These are phyloP conservation scores for Leucozona laternaria DNA, from an alignment of 2,888 invertebrate species.

Conservation along the genomic window DNA sequence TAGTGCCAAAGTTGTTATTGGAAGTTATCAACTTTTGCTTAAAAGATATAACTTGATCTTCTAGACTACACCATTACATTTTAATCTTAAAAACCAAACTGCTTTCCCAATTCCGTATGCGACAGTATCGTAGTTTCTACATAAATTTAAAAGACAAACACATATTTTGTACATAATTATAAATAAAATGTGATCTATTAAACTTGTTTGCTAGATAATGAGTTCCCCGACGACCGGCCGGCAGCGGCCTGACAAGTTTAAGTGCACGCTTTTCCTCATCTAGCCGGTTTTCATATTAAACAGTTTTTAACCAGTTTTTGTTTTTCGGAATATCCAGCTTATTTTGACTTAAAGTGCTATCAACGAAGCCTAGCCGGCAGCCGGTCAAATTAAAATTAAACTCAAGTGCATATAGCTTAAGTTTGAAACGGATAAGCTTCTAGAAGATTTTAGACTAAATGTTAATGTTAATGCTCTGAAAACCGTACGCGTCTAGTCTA, in stretches of 20 bases:
- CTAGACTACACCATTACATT: too few species aligned
- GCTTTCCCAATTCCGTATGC: too few species aligned
- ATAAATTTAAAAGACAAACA: neutral
- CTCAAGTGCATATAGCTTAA: neutral
- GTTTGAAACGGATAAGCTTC: neutral
- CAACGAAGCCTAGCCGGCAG: neutral
- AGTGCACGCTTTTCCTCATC: constrained; percentile 51
- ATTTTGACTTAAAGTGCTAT: neutral
- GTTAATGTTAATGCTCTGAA: neutral
- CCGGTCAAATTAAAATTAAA: neutral
- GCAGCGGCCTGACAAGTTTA: neutral
- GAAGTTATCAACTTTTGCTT: too few species aligned
- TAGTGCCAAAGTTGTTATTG: too few species aligned
- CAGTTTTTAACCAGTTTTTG: neutral
- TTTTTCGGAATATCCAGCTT: neutral
- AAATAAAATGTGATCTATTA: neutral
- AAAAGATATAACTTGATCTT: too few species aligned
- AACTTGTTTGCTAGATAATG: neutral
- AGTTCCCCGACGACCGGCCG: neutral
- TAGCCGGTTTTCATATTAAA: constrained; percentile 39
- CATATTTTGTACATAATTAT: neutral
- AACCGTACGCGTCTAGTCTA: neutral
- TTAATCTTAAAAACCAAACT: too few species aligned
- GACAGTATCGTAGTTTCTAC: neutral
- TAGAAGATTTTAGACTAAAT: neutral